A percentile compares a stretch with the other conserved stretches of the same genome.
These are phyloP conservation scores for Pycnomerus fuliginosus DNA, from an alignment of 2,888 invertebrate genomes.

Conservation along the genomic window DNA sequence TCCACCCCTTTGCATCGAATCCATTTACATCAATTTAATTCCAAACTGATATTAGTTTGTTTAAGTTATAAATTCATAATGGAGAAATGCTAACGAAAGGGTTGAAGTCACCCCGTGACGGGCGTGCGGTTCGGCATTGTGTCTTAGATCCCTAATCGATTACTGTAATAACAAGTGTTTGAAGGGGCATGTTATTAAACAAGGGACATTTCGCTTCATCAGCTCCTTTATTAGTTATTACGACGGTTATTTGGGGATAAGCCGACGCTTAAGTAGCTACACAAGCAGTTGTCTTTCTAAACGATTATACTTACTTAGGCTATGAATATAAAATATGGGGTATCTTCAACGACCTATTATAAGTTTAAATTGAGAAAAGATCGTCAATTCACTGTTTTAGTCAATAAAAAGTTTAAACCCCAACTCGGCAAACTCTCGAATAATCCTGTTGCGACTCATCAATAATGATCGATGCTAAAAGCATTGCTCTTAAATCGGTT, in stretches of 20 bases:
- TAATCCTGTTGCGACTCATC: slow-evolving; percentile 41
- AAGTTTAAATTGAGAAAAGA: slow-evolving; percentile 32
- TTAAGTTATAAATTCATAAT: slow-evolving; percentile 33
- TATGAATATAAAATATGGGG: slow-evolving; percentile 36
- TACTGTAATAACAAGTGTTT: slow-evolving; percentile 43
- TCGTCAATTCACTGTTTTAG: background rate
- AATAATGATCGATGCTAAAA: slow-evolving; percentile 49
- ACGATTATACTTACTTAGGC: slow-evolving; percentile 26
- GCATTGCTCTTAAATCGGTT: slow-evolving; percentile 48
- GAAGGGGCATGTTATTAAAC: slow-evolving; percentile 47
- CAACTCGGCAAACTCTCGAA: slow-evolving; percentile 31
- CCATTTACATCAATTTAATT: slow-evolving; percentile 37
- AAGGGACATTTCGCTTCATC: slow-evolving; percentile 51
- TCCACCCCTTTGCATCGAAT: slow-evolving; percentile 27
- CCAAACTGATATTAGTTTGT: slow-evolving; percentile 35
- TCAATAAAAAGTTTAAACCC: too few species aligned
- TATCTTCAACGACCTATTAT: slow-evolving; percentile 28
- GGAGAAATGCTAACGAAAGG: slow-evolving; percentile 23
- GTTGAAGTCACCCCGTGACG: slow-evolving; percentile 20
- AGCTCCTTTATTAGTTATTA: slow-evolving; percentile 51
- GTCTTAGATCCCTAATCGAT: slow-evolving; percentile 39
- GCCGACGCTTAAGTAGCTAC: slow-evolving; percentile 35
- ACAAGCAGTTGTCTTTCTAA: slow-evolving; percentile 29
- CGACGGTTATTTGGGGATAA: slow-evolving; percentile 39
- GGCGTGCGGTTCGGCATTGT: slow-evolving; percentile 28